Base-by-base conservation (phyloP, 2,888 invertebrate genomes). In the Pollenia griseotomentosa region DNA sequence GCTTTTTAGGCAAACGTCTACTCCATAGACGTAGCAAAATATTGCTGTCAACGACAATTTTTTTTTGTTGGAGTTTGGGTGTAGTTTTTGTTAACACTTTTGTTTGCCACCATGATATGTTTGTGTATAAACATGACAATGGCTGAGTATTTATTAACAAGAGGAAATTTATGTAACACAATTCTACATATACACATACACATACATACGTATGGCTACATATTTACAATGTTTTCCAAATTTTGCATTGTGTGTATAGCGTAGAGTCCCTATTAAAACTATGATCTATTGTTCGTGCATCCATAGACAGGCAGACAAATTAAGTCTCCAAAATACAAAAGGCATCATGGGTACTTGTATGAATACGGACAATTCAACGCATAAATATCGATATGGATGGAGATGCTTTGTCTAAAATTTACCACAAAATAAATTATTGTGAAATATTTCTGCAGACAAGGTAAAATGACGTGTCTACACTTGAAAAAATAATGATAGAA, bases 341-440 rank as follows among this genome's bases (percentile, higher is more conserved):
- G 55, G 16, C 44, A 53, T 44, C 57, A 51, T n/a, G 48, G 33
- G 53, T 65, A 57, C n/a, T 51, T 8, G 42, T 48, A 11, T 48
- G 66, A 23, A 42, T 77, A 73, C 55, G 59, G 33, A 77, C 61
- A 55, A 55, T 42, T 23, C 46, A 46, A 75, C 11, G 2, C 23
- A 51, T 51, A n/a, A 51, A 63, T 77, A n/a, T 74, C 33, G 19
- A 63, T 53, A 73, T 16, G 33, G 1, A 4, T 23, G 9, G 40
- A 23, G 51, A 63, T 55, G 53, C 42, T 63, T 74, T 63, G 68
- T 55, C 81, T 70, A 82, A 81, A 77, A 74, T 73, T 73, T 63
- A 74, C 87, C 87, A 66, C 83, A 84, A 78, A 78, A 66, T 78
- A 87, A 84, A 82, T 84, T 82, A 78, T 81, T 68, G 73, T 44